phyloP scores from a whole-genome alignment of 2,888 invertebrate genomes.

The Andrena haemorrhoa region DNA sequence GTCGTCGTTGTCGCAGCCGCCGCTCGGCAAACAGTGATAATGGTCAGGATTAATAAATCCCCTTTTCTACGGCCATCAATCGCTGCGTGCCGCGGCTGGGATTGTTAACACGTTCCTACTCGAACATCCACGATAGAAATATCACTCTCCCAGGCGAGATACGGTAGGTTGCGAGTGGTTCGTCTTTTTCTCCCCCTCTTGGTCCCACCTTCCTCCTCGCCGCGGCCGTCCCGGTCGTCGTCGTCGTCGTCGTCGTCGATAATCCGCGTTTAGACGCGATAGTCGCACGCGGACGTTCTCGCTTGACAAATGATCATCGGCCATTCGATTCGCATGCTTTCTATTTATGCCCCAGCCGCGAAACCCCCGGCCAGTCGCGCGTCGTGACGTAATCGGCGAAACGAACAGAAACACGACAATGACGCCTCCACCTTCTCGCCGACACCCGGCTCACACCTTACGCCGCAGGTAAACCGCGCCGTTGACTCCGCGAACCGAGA shows the following conservation, averaged over 20 bases:
- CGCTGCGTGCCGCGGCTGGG: conserved; percentile 72
- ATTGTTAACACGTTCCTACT: conserved; percentile 77
- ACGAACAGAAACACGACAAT: conserved; percentile 71
- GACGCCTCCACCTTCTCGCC: conserved; percentile 68
- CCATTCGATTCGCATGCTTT: conserved; percentile 76
- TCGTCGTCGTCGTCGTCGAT: conserved; percentile 47
- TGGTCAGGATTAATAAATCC: conserved; percentile 79
- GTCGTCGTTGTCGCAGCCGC: conserved; percentile 65
- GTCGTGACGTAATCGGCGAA: conserved; percentile 69
- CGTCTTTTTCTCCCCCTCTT: conserved; percentile 32
- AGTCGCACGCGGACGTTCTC: conserved; percentile 60
- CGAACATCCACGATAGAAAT: conserved; percentile 76
- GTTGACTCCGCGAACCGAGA: conserved; percentile 17
- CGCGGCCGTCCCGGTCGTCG: too few species aligned
- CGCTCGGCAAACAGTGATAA: conserved; percentile 69
- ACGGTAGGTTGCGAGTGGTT: conserved; percentile 65
- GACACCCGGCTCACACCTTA: conserved; percentile 56
- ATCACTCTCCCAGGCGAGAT: conserved; percentile 76
- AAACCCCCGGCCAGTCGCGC: conserved; percentile 47
- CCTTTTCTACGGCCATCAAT: conserved; percentile 79
- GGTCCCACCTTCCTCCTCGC: not conserved
- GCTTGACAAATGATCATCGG: conserved; percentile 76
- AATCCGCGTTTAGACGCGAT: conserved; percentile 68
- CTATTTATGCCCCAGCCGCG: conserved; percentile 59
- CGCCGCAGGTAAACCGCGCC: conserved; percentile 38